phyloP scores from a whole-genome alignment of 2,888 invertebrate genomes.

The Biston stratarius region DNA sequence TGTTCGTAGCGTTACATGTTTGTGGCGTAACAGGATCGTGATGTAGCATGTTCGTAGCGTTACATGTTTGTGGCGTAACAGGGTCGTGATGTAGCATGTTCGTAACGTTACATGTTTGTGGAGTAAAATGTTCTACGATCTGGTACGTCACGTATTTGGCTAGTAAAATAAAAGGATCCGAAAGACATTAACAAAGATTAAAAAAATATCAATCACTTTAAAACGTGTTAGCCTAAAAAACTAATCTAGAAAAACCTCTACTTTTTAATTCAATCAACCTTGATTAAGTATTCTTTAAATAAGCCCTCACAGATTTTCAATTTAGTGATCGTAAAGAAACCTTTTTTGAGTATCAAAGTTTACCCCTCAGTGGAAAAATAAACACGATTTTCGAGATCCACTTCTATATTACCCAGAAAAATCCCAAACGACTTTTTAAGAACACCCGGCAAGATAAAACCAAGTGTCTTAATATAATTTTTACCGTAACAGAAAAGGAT shows the following conservation, averaged over 20 bases:
- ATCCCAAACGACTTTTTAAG: constrained; percentile 27
- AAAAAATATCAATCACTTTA: background rate
- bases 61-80: background rate
- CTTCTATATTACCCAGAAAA: constrained; percentile 25
- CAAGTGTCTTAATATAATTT: constrained; percentile 34
- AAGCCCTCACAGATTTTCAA: constrained; percentile 5
- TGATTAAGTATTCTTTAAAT: constrained; percentile 2
- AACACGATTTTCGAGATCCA: constrained; percentile 22
- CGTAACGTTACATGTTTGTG: background rate
- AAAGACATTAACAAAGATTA: background rate
- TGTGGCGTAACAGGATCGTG: background rate
- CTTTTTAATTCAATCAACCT: constrained; percentile 1
- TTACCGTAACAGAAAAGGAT: constrained; percentile 30
- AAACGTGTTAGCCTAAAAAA: background rate
- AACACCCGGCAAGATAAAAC: constrained; percentile 35
- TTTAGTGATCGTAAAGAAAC: constrained; percentile 8
- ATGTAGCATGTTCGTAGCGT: background rate
- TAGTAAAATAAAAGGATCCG: no score
- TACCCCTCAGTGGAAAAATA: constrained; percentile 18
- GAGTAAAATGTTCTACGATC: no score
- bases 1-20: background rate
- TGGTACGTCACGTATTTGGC: no score
- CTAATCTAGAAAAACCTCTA: background rate
- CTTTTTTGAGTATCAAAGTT: constrained; percentile 11
- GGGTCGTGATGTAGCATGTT: background rate